Conservation (phyloP, 2,888 invertebrate species). For the Cataglyphis rosenhaueri region DNA sequence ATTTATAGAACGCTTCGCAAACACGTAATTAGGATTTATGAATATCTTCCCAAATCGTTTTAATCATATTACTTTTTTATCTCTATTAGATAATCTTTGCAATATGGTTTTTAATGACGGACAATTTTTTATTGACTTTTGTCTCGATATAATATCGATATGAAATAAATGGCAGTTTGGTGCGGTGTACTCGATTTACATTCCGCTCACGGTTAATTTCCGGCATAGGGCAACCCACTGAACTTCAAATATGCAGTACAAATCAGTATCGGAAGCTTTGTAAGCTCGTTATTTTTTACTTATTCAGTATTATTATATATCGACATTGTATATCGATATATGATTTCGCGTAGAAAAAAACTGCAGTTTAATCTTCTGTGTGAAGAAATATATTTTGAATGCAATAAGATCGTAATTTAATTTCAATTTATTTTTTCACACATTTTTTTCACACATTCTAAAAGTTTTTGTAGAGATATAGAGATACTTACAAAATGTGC, state of each 20-base stretch:
- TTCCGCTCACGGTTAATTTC: conserved; percentile 61
- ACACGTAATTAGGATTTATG: neutral
- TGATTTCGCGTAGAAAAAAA: neutral
- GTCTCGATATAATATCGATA: conserved; percentile 1
- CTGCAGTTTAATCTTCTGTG: neutral
- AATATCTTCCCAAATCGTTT: neutral
- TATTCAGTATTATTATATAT: neutral
- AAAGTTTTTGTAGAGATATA: neutral
- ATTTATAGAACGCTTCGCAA: neutral
- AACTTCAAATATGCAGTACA: conserved; percentile 52
- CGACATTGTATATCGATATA: neutral
- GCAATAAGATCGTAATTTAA: neutral
- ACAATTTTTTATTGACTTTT: neutral
- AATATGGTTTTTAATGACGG: neutral
- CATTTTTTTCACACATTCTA: too few species aligned
- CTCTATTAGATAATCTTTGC: neutral
- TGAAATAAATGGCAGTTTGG: conserved; percentile 17
- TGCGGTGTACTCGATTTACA: conserved; percentile 61
- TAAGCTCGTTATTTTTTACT: neutral
- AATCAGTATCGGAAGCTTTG: conserved; percentile 55
- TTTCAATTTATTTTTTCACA: neutral
- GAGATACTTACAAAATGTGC: conserved; percentile 15
- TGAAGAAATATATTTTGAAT: neutral
- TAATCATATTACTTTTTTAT: neutral
- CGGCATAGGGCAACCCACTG: conserved; percentile 56